phyloP scores from a whole-genome alignment of 2,888 invertebrate species.

The Graphium colonna region DNA sequence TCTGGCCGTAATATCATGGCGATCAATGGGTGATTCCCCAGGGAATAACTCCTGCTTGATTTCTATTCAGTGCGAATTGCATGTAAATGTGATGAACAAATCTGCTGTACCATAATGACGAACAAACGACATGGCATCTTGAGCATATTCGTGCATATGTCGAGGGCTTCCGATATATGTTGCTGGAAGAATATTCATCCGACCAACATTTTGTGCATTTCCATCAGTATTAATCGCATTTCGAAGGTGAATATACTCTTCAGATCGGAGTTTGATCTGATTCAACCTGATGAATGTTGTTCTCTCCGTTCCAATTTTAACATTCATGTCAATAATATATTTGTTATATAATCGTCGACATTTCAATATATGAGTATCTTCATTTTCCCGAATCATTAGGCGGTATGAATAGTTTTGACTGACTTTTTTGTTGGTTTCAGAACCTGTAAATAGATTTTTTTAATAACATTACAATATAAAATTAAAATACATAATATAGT shows the following conservation, averaged over 20 bases:
- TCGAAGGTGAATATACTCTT: constrained; percentile 33
- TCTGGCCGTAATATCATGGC: constrained; percentile 37
- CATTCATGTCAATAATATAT: constrained; percentile 30
- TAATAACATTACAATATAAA: too few species aligned
- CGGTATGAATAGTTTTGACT: constrained; percentile 32
- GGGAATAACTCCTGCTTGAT: constrained; percentile 29
- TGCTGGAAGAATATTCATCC: constrained; percentile 27
- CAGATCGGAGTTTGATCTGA: constrained; percentile 30
- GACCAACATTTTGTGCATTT: constrained; percentile 29
- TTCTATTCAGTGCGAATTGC: constrained; percentile 37
- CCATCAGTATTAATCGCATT: constrained; percentile 33
- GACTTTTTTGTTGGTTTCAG: constrained; percentile 19
- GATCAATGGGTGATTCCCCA: constrained; percentile 31
- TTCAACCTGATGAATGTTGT: constrained; percentile 31
- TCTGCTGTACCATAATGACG: constrained; percentile 40
- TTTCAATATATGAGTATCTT: constrained; percentile 31
- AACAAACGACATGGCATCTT: constrained; percentile 35
- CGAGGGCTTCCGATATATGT: constrained; percentile 33
- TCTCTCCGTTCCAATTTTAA: constrained; percentile 30
- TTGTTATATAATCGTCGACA: constrained; percentile 29
- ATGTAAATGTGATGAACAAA: constrained; percentile 33
- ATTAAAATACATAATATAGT: constrained; percentile 17
- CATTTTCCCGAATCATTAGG: constrained; percentile 31
- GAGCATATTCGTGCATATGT: constrained; percentile 30
- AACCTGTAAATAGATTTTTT: constrained; percentile 20